These are phyloP conservation scores for Dipodomys spectabilis DNA, from an alignment of 2,113 vertebrate genomes.

Conservation along the genomic window DNA sequence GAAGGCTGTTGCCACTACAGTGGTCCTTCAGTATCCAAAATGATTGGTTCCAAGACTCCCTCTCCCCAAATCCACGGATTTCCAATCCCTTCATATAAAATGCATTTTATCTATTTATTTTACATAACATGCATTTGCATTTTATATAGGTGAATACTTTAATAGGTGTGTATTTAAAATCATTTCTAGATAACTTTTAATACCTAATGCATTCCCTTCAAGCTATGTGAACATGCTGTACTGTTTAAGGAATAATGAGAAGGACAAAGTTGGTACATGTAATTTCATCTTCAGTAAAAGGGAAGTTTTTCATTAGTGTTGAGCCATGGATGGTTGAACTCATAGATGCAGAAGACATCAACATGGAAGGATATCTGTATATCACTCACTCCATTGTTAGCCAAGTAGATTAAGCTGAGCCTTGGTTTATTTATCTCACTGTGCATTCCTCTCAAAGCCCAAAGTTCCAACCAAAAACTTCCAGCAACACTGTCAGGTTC, in stretches of 20 bases:
- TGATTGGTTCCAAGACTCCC: too few relatives aligned
- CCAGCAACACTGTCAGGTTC: not conserved
- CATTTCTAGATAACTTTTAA: not conserved
- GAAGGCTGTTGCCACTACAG: not conserved
- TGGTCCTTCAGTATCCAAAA: too few relatives aligned
- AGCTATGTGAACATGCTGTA: not conserved
- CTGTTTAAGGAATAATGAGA: not conserved
- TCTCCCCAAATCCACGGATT: too few relatives aligned
- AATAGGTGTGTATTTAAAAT: too few relatives aligned
- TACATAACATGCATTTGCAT: too few relatives aligned
- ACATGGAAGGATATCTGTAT: rapidly evolving
- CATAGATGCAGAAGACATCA: not conserved
- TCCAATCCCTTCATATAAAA: not conserved
- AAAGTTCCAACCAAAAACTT: not conserved
- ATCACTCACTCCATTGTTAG: not conserved
- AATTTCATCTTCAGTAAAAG: not conserved
- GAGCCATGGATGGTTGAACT: not conserved
- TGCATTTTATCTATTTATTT: not conserved
- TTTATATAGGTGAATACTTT: not conserved
- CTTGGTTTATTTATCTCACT: rapidly evolving
- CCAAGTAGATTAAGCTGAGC: not conserved
- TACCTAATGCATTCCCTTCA: not conserved
- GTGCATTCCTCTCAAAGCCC: not conserved
- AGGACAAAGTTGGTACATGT: not conserved
- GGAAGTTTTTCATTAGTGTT: not conserved